Conservation (phyloP, 2,113 vertebrate genomes). For the Acanthisitta chloris region DNA sequence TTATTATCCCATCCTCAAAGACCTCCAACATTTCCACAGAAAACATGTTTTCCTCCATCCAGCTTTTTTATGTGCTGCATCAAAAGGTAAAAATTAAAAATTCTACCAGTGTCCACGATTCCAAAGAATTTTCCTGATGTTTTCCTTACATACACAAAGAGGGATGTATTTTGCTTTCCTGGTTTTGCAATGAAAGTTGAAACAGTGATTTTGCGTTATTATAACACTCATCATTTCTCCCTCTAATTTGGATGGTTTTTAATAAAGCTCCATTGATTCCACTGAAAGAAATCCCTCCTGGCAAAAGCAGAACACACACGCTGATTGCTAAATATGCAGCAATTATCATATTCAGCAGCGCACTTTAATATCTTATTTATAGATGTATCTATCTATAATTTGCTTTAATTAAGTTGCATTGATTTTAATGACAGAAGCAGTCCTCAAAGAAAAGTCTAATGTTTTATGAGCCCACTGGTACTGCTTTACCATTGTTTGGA, state of each 20-base stretch:
- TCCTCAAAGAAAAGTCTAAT: constrained; percentile 66
- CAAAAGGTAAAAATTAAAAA: constrained; percentile 75
- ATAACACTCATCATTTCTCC: constrained; percentile 87
- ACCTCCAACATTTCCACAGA: constrained; percentile 30
- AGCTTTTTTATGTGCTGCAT: constrained; percentile 34
- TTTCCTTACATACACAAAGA: constrained; percentile 74
- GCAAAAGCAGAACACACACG: constrained; percentile 82
- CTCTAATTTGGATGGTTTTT: constrained; percentile 87
- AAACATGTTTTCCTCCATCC: constrained; percentile 14
- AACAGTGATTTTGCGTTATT: constrained; percentile 85
- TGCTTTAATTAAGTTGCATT: constrained; percentile 89
- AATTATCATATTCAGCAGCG: constrained; percentile 84
- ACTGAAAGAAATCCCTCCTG: constrained; percentile 84
- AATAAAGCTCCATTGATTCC: constrained; percentile 87
- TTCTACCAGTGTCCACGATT: constrained; percentile 62
- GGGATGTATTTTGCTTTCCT: constrained; percentile 76
- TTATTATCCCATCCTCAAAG: constrained; percentile 1
- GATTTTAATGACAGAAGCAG: constrained; percentile 83
- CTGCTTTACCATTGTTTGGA: constrained; percentile 38
- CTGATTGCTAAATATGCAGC: constrained; percentile 86
- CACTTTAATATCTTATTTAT: constrained; percentile 89
- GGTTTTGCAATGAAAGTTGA: constrained; percentile 77
- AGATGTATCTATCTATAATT: constrained; percentile 89
- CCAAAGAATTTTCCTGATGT: constrained; percentile 70
- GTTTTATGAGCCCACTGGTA: constrained; percentile 44